phyloP scores from a whole-genome alignment of 1,140 invertebrate species.

The Pseudomyrmex sp. region DNA sequence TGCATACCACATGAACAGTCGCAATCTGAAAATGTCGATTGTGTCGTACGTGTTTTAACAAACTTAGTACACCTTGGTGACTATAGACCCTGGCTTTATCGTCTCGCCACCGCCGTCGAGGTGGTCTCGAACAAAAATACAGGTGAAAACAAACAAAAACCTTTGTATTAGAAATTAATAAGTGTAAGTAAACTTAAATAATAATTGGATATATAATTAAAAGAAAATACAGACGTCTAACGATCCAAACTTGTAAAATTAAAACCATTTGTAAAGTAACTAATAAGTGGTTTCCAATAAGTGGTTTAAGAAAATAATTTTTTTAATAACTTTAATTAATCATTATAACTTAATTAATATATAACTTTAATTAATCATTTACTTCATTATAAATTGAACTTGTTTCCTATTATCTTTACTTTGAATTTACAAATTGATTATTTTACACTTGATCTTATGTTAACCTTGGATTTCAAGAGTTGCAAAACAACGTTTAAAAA shows the following conservation, averaged over 20 bases:
- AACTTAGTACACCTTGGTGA: slow-evolving; percentile 36
- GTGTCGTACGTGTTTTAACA: slow-evolving; percentile 73
- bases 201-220: background rate
- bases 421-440: no score
- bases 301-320: slow-evolving; percentile 16
- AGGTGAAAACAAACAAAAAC: slow-evolving; percentile 51
- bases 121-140: slow-evolving; percentile 67
- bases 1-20: slow-evolving; percentile 85
- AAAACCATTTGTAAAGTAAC: background rate
- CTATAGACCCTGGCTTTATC: slow-evolving; percentile 33
- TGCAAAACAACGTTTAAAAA: no score
- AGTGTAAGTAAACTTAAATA: slow-evolving; percentile 21
- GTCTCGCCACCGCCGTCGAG: slow-evolving; percentile 58
- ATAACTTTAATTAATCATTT: no score
- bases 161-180: slow-evolving; percentile 39
- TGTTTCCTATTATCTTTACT: no score
- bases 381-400: no score
- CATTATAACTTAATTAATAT: no score
- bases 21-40: slow-evolving; percentile 83
- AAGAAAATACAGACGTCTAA: no score
- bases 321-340: no score
- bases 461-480: no score
- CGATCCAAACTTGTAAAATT: background rate
- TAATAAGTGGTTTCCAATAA: background rate
- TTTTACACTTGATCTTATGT: no score